phyloP scores from a whole-genome alignment of 2,797 vertebrate species.

The Argya squamiceps region DNA sequence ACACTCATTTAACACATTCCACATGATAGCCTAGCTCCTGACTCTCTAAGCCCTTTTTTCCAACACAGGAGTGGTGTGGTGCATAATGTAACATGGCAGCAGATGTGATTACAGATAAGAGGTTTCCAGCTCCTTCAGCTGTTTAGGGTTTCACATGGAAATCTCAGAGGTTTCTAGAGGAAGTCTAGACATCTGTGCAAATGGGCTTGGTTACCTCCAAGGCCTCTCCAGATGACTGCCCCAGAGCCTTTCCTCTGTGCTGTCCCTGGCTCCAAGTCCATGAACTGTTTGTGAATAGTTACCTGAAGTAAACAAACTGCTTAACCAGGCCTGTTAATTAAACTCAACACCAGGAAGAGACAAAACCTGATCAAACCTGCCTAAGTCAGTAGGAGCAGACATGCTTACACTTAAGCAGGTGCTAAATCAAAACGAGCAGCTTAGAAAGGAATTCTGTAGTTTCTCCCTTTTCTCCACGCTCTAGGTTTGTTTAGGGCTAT shows the following conservation, averaged over 20 bases:
- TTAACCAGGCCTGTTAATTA: neutral
- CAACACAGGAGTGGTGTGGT: neutral
- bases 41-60: neutral
- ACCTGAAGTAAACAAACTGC: neutral
- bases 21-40: neutral
- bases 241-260: neutral
- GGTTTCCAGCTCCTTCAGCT: neutral
- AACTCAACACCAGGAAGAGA: neutral
- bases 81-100: neutral
- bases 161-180: neutral
- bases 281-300: neutral
- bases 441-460: neutral
- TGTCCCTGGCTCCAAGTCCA: neutral
- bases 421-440: neutral
- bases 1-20: neutral
- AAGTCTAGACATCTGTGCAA: neutral
- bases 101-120: neutral
- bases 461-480: neutral
- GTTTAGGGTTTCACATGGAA: neutral
- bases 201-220: neutral
- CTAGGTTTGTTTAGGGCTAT: neutral
- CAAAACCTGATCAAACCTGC: neutral
- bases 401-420: neutral
- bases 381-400: neutral
- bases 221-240: neutral